Conservation (phyloP, 2,888 invertebrate genomes). For the Euphydryas editha region DNA sequence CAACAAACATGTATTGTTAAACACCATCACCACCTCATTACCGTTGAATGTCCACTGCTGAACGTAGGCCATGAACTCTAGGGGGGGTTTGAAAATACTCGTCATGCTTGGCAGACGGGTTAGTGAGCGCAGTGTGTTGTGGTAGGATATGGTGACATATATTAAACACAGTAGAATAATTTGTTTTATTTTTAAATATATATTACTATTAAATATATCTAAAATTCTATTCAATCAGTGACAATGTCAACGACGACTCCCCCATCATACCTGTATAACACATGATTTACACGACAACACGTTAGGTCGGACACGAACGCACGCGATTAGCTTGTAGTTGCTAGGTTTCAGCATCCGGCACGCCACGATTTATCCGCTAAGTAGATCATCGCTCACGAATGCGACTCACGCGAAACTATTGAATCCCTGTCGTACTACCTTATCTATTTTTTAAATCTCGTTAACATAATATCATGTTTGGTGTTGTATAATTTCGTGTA, state of each 20-base stretch:
- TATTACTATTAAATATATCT: no score
- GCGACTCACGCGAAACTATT: constrained; percentile 71
- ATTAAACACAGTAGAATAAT: no score
- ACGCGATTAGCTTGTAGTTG: constrained; percentile 61
- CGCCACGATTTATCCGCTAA: constrained; percentile 72
- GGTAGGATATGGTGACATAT: no score
- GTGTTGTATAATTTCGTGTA: background rate
- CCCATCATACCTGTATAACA: constrained; percentile 11
- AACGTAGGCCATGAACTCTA: no score
- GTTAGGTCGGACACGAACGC: constrained; percentile 23
- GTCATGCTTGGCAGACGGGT: no score
- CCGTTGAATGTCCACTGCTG: no score
- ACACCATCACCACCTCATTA: no score
- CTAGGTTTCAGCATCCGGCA: constrained; percentile 81
- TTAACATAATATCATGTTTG: constrained; percentile 14
- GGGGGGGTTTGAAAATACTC: no score
- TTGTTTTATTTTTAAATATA: no score
- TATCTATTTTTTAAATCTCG: constrained; percentile 34
- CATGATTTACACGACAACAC: constrained; percentile 32
- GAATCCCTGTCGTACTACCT: constrained; percentile 37
- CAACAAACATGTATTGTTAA: no score
- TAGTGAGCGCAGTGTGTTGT: no score
- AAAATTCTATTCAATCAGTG: background rate
- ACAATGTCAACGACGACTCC: background rate
- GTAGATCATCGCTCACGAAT: constrained; percentile 80